Conservation (phyloP, 2,888 invertebrate genomes). For the Microchrysa polita region DNA sequence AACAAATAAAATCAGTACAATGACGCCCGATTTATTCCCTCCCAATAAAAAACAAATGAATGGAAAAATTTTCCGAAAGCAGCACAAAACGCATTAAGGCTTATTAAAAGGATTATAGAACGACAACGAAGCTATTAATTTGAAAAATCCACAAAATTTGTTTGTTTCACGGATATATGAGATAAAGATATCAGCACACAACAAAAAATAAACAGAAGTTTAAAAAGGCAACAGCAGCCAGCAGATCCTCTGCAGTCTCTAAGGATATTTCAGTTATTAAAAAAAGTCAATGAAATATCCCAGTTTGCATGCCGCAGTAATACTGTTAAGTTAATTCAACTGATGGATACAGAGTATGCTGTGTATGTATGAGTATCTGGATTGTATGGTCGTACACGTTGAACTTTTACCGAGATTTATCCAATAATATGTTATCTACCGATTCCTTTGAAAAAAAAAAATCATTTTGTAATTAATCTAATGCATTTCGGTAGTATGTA, state of each 20-base stretch:
- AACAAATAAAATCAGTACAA: constrained; percentile 33
- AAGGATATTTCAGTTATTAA: not conserved
- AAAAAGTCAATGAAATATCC: constrained; percentile 27
- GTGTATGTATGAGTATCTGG: no score
- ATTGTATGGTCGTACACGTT: no score
- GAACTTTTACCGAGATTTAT: no score
- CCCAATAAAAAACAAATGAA: not conserved
- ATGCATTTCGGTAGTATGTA: constrained; percentile 23
- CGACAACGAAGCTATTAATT: constrained; percentile 26
- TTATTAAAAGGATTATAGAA: constrained; percentile 23
- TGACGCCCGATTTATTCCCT: not conserved
- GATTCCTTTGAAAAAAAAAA: not conserved
- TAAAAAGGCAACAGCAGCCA: not conserved
- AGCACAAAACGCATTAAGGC: constrained; percentile 9
- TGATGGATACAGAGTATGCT: not conserved
- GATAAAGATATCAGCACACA: not conserved
- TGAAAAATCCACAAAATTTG: constrained; percentile 4
- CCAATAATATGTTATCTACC: not conserved
- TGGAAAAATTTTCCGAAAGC: no score
- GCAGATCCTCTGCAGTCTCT: no score
- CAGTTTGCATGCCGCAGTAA: not conserved
- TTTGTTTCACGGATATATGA: not conserved
- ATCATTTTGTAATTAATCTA: constrained; percentile 34
- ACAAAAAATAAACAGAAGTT: no score
- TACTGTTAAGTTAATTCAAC: constrained; percentile 9